A percentile compares a stretch with the other conserved stretches of the same genome.
These are phyloP conservation scores for Tachysurus vachellii DNA, from an alignment of 2,113 vertebrate species.

Conservation along the genomic window DNA sequence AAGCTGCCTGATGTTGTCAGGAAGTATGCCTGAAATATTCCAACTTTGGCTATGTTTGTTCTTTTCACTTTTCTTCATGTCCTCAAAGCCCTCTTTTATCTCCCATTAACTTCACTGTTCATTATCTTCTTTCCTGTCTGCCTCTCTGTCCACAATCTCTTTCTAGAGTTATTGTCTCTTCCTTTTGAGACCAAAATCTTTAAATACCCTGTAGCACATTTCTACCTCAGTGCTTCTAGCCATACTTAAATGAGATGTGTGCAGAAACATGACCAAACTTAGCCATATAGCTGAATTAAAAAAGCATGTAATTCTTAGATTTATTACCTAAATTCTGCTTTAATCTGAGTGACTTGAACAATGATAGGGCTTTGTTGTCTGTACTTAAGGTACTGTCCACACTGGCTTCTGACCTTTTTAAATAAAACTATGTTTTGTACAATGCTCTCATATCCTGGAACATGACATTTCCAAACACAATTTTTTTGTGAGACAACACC, in stretches of 20 bases:
- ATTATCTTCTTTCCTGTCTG: conserved; percentile 8
- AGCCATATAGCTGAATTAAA: background rate
- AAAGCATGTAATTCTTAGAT: background rate
- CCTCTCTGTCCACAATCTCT: background rate
- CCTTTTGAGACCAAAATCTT: background rate
- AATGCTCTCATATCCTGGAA: background rate
- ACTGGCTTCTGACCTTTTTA: background rate
- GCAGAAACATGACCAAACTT: background rate
- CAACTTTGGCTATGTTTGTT: conserved; percentile 8
- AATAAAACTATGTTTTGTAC: conserved; percentile 2
- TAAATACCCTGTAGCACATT: background rate
- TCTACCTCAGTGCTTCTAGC: too few relatives aligned
- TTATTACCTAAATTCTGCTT: background rate
- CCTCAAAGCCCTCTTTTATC: conserved; percentile 18
- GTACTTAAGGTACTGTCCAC: background rate
- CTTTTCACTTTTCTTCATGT: conserved; percentile 26
- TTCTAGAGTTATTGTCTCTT: background rate
- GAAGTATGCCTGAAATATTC: background rate
- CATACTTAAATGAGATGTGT: background rate
- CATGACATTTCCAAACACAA: background rate
- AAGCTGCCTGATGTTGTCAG: background rate
- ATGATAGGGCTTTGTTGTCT: background rate
- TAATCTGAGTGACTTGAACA: background rate
- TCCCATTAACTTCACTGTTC: background rate
- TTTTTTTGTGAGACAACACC: background rate